Percentiles rank a stretch among this genome's conserved stretches.
Conservation (phyloP, 2,797 vertebrate species). For the Eospalax fontanierii region DNA sequence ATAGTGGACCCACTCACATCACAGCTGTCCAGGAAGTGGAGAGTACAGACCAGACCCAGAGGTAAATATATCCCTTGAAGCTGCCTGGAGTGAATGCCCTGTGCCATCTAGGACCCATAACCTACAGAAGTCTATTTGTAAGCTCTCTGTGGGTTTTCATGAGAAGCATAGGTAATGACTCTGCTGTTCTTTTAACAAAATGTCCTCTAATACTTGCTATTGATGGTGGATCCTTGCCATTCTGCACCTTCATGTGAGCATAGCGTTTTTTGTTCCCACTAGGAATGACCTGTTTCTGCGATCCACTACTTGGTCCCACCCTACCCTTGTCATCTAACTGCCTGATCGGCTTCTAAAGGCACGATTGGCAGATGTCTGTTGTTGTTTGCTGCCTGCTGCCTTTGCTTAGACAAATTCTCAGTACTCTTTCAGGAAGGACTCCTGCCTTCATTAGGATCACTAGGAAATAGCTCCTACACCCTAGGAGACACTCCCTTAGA, state of each 20-base stretch:
- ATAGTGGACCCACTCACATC: neutral
- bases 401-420: neutral
- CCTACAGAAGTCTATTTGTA: neutral
- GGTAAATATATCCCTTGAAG: neutral
- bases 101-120: neutral
- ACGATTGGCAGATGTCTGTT: neutral
- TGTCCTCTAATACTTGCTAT: neutral
- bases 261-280: neutral
- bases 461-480: accelerated
- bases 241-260: neutral
- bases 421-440: neutral
- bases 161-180: neutral
- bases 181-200: neutral
- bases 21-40: too few relatives aligned
- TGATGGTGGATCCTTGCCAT: neutral
- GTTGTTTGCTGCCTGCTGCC: too few relatives aligned
- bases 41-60: neutral
- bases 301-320: neutral
- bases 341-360: neutral
- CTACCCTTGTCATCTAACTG: neutral
- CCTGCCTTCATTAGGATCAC: neutral
- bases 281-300: neutral
- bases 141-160: neutral
- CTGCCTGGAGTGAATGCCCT: neutral
- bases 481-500: neutral